Evolutionary conservation across 2,113 vertebrate genomes (phyloP), one percentile per base, ranked within the genome.

Genomic region (Oncorhynchus clarkii): DNA sequence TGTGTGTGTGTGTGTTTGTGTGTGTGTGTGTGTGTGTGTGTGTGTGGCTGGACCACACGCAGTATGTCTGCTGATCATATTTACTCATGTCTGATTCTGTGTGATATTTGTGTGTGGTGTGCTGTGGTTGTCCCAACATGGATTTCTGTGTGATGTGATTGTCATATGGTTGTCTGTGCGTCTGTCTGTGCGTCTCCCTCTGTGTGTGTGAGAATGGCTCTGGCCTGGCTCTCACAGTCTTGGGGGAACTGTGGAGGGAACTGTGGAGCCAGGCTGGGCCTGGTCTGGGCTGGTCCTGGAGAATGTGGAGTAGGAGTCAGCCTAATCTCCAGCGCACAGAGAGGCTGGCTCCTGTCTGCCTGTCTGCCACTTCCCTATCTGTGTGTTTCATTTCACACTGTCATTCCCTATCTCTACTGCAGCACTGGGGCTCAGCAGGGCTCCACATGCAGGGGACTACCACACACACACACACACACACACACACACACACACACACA

Each of bases 361-460:
- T 92, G 93, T 89, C 93, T 91, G 92, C 94, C 91, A 91, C 89
- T 88, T 92, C 91, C 90, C 91, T 91, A 95, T 95, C 93, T 95
- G 93, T 89, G 92, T 93, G 93, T 95, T 95, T 95, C 93, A 93
- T 95, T 96, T 94, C 93, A 93, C 90, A 92, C 93, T 96, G 95
- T 96, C 94, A 94, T 89, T 87, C 87, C 82, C 90, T 94, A 94
- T 95, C 95, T 27, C 22, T 26, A 49, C 39, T 11, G 49, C 45
- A 27, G 70, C 68, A 39, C 14, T 49, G 72, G 49, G 78, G 60
- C 82, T 84, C 84, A 80, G 80, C 73, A 78, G 84, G 75, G 74
- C 74, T 80, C 67, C 78, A 66, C 20, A 73, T 45, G 51, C 18
- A 72, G 39, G 39, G 39, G 39, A 45, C 39, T 12, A 45, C 39